Evolutionary conservation across 2,113 vertebrate genomes (phyloP).

Genomic region (Anolis carolinensis): DNA sequence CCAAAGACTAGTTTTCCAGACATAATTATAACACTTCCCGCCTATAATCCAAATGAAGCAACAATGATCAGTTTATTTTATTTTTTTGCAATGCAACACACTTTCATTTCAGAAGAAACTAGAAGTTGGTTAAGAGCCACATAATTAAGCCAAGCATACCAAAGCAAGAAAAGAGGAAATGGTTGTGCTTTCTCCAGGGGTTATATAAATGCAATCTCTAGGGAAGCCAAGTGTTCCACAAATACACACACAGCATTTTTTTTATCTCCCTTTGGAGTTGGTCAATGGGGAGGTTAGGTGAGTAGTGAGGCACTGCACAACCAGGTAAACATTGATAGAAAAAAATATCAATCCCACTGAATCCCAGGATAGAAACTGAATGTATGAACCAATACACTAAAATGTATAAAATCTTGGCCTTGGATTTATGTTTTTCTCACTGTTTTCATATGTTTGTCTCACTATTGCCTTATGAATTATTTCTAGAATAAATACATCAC

Average conservation of each 20-base stretch:
- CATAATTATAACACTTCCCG: conserved; percentile 91
- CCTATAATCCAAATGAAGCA: conserved; percentile 74
- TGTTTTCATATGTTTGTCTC: background rate
- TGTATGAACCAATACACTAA: no score
- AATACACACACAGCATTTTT: no score
- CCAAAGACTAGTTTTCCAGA: conserved; percentile 91
- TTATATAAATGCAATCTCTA: no score
- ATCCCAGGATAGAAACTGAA: no score
- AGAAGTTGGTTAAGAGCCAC: background rate
- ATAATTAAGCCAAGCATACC: background rate
- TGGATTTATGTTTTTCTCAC: no score
- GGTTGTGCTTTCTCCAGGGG: background rate
- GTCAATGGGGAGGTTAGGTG: no score
- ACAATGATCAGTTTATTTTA: conserved; percentile 32
- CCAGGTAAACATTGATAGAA: no score
- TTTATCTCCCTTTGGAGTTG: no score
- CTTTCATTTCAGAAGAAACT: background rate
- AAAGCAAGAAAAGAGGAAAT: background rate
- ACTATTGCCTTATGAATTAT: background rate
- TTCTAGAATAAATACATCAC: background rate
- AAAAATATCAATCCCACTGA: no score
- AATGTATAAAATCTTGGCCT: no score
- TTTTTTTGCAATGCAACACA: background rate
- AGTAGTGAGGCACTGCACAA: no score
- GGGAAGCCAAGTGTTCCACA: no score